Evolutionary conservation across 2,888 invertebrate species (phyloP).

Genomic region (Ochropleura plecta): DNA sequence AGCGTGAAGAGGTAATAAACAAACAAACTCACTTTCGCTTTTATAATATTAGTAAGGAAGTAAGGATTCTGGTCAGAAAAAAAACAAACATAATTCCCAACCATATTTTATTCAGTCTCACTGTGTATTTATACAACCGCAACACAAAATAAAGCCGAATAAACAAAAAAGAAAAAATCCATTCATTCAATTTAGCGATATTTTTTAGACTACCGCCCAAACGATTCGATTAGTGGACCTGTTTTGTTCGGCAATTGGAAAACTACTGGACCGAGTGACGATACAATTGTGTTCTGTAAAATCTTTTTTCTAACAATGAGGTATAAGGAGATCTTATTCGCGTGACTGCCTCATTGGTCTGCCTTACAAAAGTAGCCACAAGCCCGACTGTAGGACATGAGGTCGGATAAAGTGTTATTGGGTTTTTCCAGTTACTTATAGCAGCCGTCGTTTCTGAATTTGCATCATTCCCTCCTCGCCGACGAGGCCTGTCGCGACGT

Average conservation of each 20-base stretch:
- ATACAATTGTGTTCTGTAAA: constrained; percentile 39
- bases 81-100: background rate
- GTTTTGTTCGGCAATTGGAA: constrained; percentile 60
- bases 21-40: too few relatives aligned
- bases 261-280: constrained; percentile 50
- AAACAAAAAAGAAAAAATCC: constrained; percentile 23
- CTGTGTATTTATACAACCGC: constrained; percentile 14
- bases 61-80: background rate
- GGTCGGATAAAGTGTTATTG: too few relatives aligned
- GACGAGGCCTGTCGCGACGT: too few relatives aligned
- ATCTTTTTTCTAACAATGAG: constrained; percentile 25
- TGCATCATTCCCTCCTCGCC: too few relatives aligned
- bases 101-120: constrained; percentile 18
- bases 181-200: constrained; percentile 48
- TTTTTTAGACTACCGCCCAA: constrained; percentile 46
- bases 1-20: too few relatives aligned
- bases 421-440: too few relatives aligned
- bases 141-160: constrained; percentile 1
- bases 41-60: too few relatives aligned
- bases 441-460: too few relatives aligned
- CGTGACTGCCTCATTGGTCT: too few relatives aligned
- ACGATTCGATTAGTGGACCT: constrained; percentile 50
- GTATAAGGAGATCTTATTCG: constrained; percentile 18
- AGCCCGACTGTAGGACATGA: too few relatives aligned
- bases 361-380: too few relatives aligned